A percentile compares a stretch with the other conserved stretches of the same genome.
Conservation (phyloP, 1,140 invertebrate genomes). For the Plutomurus gul region DNA sequence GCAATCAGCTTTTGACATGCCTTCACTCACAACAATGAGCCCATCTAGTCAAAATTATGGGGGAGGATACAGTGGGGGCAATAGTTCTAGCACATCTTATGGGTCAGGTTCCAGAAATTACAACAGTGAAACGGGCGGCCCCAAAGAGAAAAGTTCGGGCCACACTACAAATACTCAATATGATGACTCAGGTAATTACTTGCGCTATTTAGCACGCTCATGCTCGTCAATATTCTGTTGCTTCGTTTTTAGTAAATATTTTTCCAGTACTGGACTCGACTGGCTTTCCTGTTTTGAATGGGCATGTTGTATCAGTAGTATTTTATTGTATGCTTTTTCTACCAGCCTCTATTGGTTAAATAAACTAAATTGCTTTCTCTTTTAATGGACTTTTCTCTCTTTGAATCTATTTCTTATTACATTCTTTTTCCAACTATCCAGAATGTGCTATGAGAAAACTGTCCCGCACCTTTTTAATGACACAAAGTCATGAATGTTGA, state of each 20-base stretch:
- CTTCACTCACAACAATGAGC: not conserved
- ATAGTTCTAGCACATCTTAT: conserved; percentile 7
- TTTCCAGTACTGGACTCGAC: not conserved
- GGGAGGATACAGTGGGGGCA: not conserved
- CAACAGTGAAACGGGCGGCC: not conserved
- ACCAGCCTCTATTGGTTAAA: too few relatives aligned
- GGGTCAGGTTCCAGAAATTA: not conserved
- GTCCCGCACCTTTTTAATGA: too few relatives aligned
- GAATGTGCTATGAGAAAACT: too few relatives aligned
- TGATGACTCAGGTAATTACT: conserved; percentile 17
- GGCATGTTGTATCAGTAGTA: too few relatives aligned
- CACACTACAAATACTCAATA: not conserved
- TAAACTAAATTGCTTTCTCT: too few relatives aligned
- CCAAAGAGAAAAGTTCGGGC: not conserved
- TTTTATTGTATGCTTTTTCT: not conserved
- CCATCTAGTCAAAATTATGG: not conserved
- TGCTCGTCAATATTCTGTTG: not conserved
- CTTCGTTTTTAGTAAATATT: not conserved
- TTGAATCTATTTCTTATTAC: too few relatives aligned
- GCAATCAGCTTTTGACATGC: not conserved
- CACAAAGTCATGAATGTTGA: too few relatives aligned
- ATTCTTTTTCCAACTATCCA: too few relatives aligned
- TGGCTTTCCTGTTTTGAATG: not conserved
- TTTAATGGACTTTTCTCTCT: too few relatives aligned
- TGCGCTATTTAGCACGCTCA: too few relatives aligned